Evolutionary conservation across 2,797 vertebrate species (phyloP), one percentile per base, ranked within the genome.

Genomic region (Myripristis murdjan): DNA sequence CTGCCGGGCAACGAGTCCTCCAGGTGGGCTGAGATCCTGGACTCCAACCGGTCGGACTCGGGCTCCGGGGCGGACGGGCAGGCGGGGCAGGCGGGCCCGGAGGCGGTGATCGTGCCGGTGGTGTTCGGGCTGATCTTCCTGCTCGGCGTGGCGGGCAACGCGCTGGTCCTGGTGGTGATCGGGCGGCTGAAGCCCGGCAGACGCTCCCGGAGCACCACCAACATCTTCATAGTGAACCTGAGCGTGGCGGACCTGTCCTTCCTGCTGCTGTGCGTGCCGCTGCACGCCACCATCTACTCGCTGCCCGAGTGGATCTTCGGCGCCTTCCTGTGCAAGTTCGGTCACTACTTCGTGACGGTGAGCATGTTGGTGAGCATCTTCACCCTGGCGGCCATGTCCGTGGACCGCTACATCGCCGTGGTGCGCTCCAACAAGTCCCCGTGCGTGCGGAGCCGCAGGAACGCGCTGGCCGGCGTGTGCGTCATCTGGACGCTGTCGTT

Each of bases 351-450:
- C 12, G 82, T 90, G 69, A 95, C 73, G 65, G 93, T 95, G 14
- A 92, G 91, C 64, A 95, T 96, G 95, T 90, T 97, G 59, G 96
- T 96, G 70, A 97, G 96, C 93, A 93, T 96, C 86, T 96, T 97
- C 82, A 97, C 95, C 0, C 93, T 97, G 23, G 95, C 93, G 31
- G 95, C 95, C 67, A 95, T 96, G 96, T 96, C 96, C 0, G 93
- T 94, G 88, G 96, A 97, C 84, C 93, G 96, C 2, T 97, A 97
- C 84, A 79, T 97, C 0, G 96, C 95, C 1, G 95, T 96, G 82
- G 96, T 97, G 23, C 96, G 89, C 0, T 92, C 95, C 54, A 92
- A 91, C 15, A 89, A 71, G 44, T 93, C 93, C 0, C 77, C 85
- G 8, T 87, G 92, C 80, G 89, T 94, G 56, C 85, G 95, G 18